phyloP scores from a whole-genome alignment of 2,113 vertebrate species.

The Empidonax alnorum region DNA sequence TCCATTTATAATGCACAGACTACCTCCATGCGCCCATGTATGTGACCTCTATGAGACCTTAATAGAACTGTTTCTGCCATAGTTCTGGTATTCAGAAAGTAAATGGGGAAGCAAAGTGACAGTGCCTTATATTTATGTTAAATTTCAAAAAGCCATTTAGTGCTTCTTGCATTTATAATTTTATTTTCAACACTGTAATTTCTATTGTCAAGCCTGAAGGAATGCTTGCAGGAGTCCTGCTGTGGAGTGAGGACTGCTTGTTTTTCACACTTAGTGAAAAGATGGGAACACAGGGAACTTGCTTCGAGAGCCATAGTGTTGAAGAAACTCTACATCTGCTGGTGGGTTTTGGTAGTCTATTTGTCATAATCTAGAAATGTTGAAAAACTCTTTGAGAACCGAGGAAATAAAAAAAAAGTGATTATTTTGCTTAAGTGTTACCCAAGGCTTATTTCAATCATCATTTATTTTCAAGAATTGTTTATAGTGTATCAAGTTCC shows the following conservation, averaged over 20 bases:
- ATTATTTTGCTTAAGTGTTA: neutral
- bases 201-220: neutral
- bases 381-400: neutral
- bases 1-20: neutral
- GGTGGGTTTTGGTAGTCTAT: neutral
- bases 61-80: neutral
- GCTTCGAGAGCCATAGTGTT: neutral
- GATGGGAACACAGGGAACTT: neutral
- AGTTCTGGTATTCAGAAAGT: neutral
- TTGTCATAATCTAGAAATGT: neutral
- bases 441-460: neutral
- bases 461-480: neutral
- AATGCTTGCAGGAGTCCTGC: neutral
- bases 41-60: neutral
- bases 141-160: neutral
- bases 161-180: neutral
- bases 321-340: neutral
- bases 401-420: neutral
- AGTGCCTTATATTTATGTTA: neutral
- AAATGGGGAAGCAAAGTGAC: neutral
- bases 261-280: neutral
- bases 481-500: neutral
- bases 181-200: neutral
- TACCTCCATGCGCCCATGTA: neutral
- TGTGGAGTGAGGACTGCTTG: accelerated